These are phyloP conservation scores for Cylas formicarius DNA, from an alignment of 1,140 invertebrate species.

Conservation along the genomic window DNA sequence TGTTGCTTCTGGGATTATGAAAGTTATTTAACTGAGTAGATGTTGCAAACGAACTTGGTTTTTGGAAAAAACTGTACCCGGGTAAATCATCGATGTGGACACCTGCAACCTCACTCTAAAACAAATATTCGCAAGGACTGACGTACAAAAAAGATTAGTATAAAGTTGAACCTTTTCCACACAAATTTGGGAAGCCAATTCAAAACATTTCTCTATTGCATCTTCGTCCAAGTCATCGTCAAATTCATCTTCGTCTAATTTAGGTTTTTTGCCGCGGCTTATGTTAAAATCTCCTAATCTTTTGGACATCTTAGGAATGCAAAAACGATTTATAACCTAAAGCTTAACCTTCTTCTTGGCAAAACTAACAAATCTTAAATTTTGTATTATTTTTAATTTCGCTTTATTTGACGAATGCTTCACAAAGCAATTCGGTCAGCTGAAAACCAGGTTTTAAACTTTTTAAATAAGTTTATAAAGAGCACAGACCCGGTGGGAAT, in stretches of 20 bases:
- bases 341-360: too few relatives aligned
- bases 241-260: slow-evolving; percentile 25
- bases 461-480: too few relatives aligned
- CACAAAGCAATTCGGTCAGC: too few relatives aligned
- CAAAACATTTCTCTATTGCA: slow-evolving; percentile 28
- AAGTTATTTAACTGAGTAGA: slow-evolving; percentile 24
- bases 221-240: slow-evolving; percentile 29
- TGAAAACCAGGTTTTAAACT: too few relatives aligned
- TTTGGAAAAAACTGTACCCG: slow-evolving; percentile 28
- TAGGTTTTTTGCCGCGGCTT: slow-evolving; percentile 23
- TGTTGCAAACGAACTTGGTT: slow-evolving; percentile 16
- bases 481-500: too few relatives aligned
- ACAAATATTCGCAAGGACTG: background rate
- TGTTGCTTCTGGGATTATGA: slow-evolving; percentile 3
- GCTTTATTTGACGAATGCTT: too few relatives aligned
- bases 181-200: slow-evolving; percentile 26
- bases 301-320: slow-evolving; percentile 25
- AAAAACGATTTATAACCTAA: too few relatives aligned
- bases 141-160: background rate
- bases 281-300: slow-evolving; percentile 10
- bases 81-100: slow-evolving; percentile 14
- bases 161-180: slow-evolving; percentile 11
- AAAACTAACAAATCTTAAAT: too few relatives aligned
- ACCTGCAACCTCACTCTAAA: slow-evolving; percentile 7
- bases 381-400: too few relatives aligned